phyloP scores from a whole-genome alignment of 2,797 vertebrate genomes.

The Varecia variegata region DNA sequence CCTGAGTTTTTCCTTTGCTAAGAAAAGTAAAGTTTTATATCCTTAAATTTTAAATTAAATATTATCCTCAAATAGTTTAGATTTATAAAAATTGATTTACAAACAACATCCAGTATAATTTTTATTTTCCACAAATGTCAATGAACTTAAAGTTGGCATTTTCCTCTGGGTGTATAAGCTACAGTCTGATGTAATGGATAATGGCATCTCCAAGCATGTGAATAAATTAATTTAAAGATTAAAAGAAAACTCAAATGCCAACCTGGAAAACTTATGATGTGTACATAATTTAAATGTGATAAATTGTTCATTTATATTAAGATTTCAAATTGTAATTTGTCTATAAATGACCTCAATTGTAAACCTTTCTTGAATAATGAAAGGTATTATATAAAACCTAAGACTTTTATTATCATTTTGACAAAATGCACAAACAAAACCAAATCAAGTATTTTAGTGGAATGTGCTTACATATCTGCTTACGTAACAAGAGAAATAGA shows the following conservation, averaged over 20 bases:
- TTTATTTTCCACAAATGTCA: not conserved
- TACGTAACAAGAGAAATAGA: not conserved
- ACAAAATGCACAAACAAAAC: not conserved
- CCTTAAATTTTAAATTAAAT: conserved; percentile 59
- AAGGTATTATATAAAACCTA: not conserved
- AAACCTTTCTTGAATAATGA: not conserved
- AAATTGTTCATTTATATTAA: not conserved
- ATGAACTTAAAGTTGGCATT: not conserved
- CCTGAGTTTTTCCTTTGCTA: conserved; percentile 79
- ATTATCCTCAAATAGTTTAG: conserved; percentile 7
- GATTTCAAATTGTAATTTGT: not conserved
- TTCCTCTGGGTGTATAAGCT: not conserved
- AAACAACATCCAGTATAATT: not conserved
- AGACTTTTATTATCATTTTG: not conserved
- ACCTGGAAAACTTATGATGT: not conserved
- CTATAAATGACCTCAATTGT: not conserved
- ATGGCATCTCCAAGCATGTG: not conserved
- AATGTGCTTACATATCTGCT: not conserved
- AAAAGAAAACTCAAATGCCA: not conserved
- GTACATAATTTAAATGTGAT: not conserved
- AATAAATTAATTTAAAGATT: not conserved
- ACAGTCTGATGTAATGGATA: not conserved
- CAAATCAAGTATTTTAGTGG: not conserved
- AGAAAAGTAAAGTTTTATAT: conserved; percentile 81
- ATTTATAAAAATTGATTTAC: conserved; percentile 39